Evolutionary conservation across 2,888 invertebrate genomes (phyloP).

Genomic region (Euzetes globulus): DNA sequence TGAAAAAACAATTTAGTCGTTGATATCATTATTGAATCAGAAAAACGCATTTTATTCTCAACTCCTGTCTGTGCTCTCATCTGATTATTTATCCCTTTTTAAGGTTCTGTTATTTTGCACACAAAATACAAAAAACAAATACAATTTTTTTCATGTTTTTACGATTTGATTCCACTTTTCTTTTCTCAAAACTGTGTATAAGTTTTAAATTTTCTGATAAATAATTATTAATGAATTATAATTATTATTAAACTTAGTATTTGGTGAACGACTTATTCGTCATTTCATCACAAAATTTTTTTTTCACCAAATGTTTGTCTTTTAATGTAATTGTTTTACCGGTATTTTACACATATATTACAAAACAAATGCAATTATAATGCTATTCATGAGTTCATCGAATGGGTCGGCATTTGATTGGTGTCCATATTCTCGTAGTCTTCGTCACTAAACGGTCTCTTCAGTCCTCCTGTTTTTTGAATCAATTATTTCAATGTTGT

Average conservation of each 20-base stretch:
- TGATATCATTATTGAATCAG: not conserved
- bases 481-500: not conserved
- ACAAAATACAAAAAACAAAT: not conserved
- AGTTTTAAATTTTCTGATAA: too few species aligned
- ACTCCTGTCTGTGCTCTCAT: slow-evolving; percentile 3
- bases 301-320: too few species aligned
- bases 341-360: not conserved
- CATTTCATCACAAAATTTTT: too few species aligned
- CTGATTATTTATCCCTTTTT: not conserved
- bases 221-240: not conserved
- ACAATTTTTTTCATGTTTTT: not conserved
- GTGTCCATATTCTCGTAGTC: slow-evolving; percentile 7
- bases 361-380: not conserved
- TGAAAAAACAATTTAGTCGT: not conserved
- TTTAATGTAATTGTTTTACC: not conserved
- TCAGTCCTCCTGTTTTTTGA: not conserved
- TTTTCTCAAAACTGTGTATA: not conserved
- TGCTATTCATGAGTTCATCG: not conserved
- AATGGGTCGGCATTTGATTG: not conserved
- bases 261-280: too few species aligned
- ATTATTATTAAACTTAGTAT: not conserved
- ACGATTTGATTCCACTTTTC: not conserved
- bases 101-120: not conserved
- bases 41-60: not conserved
- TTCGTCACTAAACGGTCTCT: slow-evolving; percentile 7